phyloP scores from a whole-genome alignment of 2,888 invertebrate species.

The Drosophila stalkeri region DNA sequence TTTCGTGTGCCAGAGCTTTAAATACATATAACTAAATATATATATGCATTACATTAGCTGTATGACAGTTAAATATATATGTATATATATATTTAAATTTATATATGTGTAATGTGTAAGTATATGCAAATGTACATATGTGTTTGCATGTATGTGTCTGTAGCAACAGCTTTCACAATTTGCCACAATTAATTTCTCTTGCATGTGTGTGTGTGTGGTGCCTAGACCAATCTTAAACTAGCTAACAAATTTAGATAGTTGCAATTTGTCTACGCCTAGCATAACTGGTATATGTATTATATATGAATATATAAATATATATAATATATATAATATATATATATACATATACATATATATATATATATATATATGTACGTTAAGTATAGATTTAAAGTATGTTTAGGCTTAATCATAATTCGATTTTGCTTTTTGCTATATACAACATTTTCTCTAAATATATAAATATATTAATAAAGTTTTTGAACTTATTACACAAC shows the following conservation, averaged over 20 bases:
- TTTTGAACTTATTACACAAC: slow-evolving; percentile 39
- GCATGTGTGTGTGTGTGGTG: slow-evolving; percentile 27
- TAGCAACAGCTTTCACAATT: slow-evolving; percentile 59
- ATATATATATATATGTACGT: slow-evolving; percentile 32
- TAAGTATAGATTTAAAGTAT: slow-evolving; percentile 31
- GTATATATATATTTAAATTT: slow-evolving; percentile 46
- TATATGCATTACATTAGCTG: slow-evolving; percentile 57
- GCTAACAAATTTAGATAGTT: slow-evolving; percentile 63
- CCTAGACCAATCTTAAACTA: slow-evolving; percentile 43
- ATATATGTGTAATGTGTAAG: slow-evolving; percentile 18
- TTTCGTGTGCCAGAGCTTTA: slow-evolving; percentile 56
- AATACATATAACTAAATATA: slow-evolving; percentile 54
- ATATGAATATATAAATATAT: slow-evolving; percentile 39
- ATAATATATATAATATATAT: slow-evolving; percentile 37
- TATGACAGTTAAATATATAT: slow-evolving; percentile 62
- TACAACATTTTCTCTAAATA: slow-evolving; percentile 52
- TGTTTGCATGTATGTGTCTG: slow-evolving; percentile 37
- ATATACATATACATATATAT: slow-evolving; percentile 31
- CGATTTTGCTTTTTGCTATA: slow-evolving; percentile 43
- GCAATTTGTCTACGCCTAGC: slow-evolving; percentile 77
- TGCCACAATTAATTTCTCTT: slow-evolving; percentile 8
- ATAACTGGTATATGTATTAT: slow-evolving; percentile 74
- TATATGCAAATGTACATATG: slow-evolving; percentile 40
- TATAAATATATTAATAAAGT: slow-evolving; percentile 13
- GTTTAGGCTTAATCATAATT: slow-evolving; percentile 41